Evolutionary conservation across 2,797 vertebrate genomes (phyloP).

Genomic region (Cryptoprocta ferox): DNA sequence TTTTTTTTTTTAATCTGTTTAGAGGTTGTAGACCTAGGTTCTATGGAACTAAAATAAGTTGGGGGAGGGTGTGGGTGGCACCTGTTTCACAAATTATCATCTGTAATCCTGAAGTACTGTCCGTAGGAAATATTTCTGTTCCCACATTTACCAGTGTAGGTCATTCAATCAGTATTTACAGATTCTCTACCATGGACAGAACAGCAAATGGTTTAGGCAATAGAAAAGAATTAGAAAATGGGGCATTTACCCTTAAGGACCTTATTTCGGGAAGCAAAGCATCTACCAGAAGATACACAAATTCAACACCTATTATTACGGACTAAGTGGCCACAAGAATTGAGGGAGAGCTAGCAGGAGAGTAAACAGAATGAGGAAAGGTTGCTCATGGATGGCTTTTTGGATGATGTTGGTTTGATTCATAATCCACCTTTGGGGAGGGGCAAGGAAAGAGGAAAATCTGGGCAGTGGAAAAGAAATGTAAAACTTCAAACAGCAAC

Average conservation of each 20-base stretch:
- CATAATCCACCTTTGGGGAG: background rate
- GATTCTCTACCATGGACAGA: background rate
- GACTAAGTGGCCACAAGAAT: background rate
- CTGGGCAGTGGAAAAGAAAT: background rate
- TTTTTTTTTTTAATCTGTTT: background rate
- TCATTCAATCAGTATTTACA: background rate
- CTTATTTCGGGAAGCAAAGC: background rate
- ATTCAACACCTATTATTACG: background rate
- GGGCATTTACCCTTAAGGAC: background rate
- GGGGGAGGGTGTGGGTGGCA: background rate
- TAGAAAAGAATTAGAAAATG: slow-evolving; percentile 35
- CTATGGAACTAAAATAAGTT: background rate
- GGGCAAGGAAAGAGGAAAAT: background rate
- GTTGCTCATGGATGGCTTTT: background rate
- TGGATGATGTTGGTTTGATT: background rate
- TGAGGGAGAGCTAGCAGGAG: background rate
- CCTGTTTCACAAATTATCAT: background rate
- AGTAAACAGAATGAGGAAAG: background rate
- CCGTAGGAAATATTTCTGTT: background rate
- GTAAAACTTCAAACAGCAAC: background rate
- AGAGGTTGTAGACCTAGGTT: background rate
- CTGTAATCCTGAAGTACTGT: background rate
- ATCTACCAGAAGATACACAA: background rate
- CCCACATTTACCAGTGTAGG: background rate
- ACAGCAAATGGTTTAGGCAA: background rate